Evolutionary conservation across 2,888 invertebrate species (phyloP).

Genomic region (Alloscopus bannaensis): DNA sequence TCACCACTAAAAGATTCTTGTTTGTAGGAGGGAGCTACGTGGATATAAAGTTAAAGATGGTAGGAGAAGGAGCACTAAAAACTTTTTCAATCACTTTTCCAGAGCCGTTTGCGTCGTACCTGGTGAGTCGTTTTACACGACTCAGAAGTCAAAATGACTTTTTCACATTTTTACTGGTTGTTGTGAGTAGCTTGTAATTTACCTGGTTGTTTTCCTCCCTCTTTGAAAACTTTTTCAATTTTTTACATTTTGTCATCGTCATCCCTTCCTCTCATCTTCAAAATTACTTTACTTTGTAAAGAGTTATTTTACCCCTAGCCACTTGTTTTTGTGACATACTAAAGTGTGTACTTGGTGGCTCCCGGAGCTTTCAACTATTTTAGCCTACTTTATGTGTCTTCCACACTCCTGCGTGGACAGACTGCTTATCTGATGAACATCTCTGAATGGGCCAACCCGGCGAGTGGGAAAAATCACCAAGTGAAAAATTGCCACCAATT

Average conservation of each 20-base stretch:
- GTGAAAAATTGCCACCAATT: constrained; percentile 67
- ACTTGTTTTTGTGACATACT: constrained; percentile 27
- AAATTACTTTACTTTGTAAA: constrained; percentile 11
- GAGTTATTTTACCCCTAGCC: not conserved
- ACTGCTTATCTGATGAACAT: constrained; percentile 51
- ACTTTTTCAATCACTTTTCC: constrained; percentile 54
- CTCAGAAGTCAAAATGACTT: constrained; percentile 53
- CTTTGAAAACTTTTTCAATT: constrained; percentile 22
- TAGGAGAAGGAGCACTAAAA: constrained; percentile 55
- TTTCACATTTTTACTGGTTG: constrained; percentile 51
- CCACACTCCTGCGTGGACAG: constrained; percentile 24
- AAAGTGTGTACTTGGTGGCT: constrained; percentile 6
- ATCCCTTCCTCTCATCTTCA: not conserved
- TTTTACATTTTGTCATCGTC: not conserved
- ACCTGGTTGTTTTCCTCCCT: constrained; percentile 50
- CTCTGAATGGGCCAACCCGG: constrained; percentile 33
- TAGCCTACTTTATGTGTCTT: constrained; percentile 16
- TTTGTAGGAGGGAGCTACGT: constrained; percentile 57
- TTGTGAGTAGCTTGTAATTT: constrained; percentile 54
- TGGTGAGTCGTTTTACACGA: constrained; percentile 51
- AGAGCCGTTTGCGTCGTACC: constrained; percentile 43
- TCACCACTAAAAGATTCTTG: constrained; percentile 23
- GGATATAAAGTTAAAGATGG: constrained; percentile 20
- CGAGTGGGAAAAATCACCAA: constrained; percentile 54
- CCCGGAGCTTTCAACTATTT: constrained; percentile 43